A percentile compares a stretch with the other conserved stretches of the same genome.
phyloP scores from a whole-genome alignment of 2,888 invertebrate genomes.

The Pasiphila rectangulata region DNA sequence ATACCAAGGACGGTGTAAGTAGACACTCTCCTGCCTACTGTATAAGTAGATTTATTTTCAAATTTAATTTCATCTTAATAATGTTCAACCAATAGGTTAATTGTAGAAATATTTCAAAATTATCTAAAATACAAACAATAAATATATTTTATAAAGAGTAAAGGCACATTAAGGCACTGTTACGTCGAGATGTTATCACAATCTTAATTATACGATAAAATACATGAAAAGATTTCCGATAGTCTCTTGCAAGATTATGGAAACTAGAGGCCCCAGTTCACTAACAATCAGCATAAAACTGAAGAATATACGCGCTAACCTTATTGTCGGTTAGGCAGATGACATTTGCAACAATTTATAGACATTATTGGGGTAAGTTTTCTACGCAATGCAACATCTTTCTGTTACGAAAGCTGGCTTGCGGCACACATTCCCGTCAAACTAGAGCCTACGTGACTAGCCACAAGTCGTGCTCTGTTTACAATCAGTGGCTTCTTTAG shows the following conservation, averaged over 20 bases:
- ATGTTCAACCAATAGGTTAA: conserved; percentile 57
- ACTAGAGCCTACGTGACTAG: conserved; percentile 40
- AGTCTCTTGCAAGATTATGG: conserved; percentile 70
- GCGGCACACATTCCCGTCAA: conserved; percentile 39
- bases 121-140: conserved; percentile 74
- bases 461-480: conserved; percentile 42
- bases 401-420: conserved; percentile 67
- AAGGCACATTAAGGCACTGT: conserved; percentile 80
- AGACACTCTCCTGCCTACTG: conserved; percentile 64
- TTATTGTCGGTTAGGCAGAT: not conserved
- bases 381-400: conserved; percentile 62
- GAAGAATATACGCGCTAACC: not conserved
- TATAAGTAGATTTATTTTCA: conserved; percentile 65
- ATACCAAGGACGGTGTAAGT: conserved; percentile 80
- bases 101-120: conserved; percentile 68
- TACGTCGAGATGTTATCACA: conserved; percentile 78
- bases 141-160: conserved; percentile 63
- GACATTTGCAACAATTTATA: not conserved
- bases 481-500: conserved; percentile 5
- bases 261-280: conserved; percentile 41
- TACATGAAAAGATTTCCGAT: conserved; percentile 59
- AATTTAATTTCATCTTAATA: conserved; percentile 61
- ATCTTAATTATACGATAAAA: conserved; percentile 62
- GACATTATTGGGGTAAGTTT: conserved; percentile 1
- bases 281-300: not conserved